Evolutionary conservation across 2,113 vertebrate genomes (phyloP).

Genomic region (Cettia cetti): DNA sequence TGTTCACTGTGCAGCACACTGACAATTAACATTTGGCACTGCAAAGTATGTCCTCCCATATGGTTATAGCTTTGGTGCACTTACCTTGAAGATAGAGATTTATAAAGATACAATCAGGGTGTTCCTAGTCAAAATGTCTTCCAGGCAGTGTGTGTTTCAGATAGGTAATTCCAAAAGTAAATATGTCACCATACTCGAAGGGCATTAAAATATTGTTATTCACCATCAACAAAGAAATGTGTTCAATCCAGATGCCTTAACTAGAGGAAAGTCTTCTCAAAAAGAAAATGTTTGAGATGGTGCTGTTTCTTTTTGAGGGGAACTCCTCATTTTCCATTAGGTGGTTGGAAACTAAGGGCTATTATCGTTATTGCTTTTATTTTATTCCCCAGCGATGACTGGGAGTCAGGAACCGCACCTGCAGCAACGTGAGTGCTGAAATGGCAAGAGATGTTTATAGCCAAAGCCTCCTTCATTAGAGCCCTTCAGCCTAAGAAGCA

Average conservation of each 20-base stretch:
- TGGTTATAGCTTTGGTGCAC: background rate
- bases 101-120: background rate
- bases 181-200: background rate
- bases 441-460: background rate
- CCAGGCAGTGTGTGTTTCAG: background rate
- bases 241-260: background rate
- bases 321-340: background rate
- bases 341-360: background rate
- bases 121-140: background rate
- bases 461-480: background rate
- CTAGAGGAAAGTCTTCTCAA: background rate
- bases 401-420: background rate
- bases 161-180: background rate
- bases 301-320: background rate
- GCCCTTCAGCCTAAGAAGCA: background rate
- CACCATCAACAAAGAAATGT: background rate
- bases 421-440: background rate
- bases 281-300: background rate
- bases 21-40: background rate
- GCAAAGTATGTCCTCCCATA: fast-evolving
- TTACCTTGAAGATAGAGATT: background rate
- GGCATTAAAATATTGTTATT: background rate
- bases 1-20: background rate
- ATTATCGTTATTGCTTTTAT: background rate
- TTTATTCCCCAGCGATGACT: background rate